Base-by-base conservation (phyloP, 2,113 vertebrate genomes). In the Syngnathoides biaculeatus region DNA sequence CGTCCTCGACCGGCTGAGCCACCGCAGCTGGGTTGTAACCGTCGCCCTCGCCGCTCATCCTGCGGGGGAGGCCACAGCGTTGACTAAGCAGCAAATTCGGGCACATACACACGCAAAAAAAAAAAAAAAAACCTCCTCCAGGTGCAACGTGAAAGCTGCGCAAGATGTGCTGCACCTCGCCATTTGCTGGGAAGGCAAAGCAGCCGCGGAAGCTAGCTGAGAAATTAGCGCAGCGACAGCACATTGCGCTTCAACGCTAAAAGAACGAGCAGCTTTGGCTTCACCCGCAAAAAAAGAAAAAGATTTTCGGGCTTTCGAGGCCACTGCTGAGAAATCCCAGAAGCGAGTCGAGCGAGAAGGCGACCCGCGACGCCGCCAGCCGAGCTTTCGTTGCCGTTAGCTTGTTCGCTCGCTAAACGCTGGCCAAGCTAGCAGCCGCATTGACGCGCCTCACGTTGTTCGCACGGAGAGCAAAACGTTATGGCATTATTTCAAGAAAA, bases 11-110 rank as follows among this genome's bases (percentile, higher is more conserved):
- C 0, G 92, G 92, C 11, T 91, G 90, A 0, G 95, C 90, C 20
- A 94, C 87, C 5, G 95, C 94, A 42, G 97, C 97, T 0, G 95
- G 94, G 81, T 98, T 99, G 1, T 43, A 62, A 43, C 60, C 40
- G 43, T 89, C 60, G 30, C 92, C 94, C 64, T 93, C 96, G 40
- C 92, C 93, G 86, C 93, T 97, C 96, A 96, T 98, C 73, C 91
- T 95, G 57, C 64, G 66, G 68, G 73, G 78, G 12, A 81, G 39
- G 64, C 3, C n/a, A n/a, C 8, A 0, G 1, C 7, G 8, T 20
- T 50, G 20, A 48, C 24, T 13, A 35, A 20, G 45, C 20, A 13
- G 26, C 17, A 30, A 50, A 38, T 38, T n/a, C 8, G n/a, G n/a
- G n/a, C n/a, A 30, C 26, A 50, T 1, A 24, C 39, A 27, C 22